Base-by-base conservation (phyloP, 1,140 invertebrate species). In the Drosophila ficusphila region DNA sequence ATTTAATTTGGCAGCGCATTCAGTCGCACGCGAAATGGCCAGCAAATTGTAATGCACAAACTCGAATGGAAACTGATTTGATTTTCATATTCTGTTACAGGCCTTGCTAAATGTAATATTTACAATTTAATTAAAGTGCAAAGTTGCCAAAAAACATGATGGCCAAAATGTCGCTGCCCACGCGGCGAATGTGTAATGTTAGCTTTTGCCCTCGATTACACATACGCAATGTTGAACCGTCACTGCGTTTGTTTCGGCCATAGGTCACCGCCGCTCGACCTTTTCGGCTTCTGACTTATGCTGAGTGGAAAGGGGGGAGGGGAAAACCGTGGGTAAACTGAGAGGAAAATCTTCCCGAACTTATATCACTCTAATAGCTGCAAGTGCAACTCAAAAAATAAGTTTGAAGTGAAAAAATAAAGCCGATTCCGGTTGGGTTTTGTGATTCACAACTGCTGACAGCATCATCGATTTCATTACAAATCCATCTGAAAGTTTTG, bases 91-190 rank as follows among this genome's bases (percentile, higher is more conserved):
- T 46, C 25, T 1, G 34, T 9, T 11, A 12, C 31, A 8, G n/a
- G 7, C 11, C 23, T 18, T 47, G 34, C 41, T 29, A 27, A 48
- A 73, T 60, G 60, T 85, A 83, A 86, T 85, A 86, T 86, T 86
- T 83, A 68, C 76, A 83, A 86, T 86, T 85, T 86, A 85, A 85
- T 85, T 85, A 85, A 85, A 86, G 81, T 61, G 64, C 65, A 85
- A 68, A 86, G 69, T 77, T 83, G 76, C 51, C 65, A 52, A 76
- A 67, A 58, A 73, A 83, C 61, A 79, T 54, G 42, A 62, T 19
- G 51, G 41, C n/a, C 31, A 12, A 36, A 58, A 34, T 36, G 42
- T 57, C 18, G 8, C 38, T 27, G 44, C 44, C 8, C 36, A 52
- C 64, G 36, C 18, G 33, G 64, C 61, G 61, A 67, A 67, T 67